Conservation (phyloP, 2,113 vertebrate genomes). For the Heterocephalus glaber region DNA sequence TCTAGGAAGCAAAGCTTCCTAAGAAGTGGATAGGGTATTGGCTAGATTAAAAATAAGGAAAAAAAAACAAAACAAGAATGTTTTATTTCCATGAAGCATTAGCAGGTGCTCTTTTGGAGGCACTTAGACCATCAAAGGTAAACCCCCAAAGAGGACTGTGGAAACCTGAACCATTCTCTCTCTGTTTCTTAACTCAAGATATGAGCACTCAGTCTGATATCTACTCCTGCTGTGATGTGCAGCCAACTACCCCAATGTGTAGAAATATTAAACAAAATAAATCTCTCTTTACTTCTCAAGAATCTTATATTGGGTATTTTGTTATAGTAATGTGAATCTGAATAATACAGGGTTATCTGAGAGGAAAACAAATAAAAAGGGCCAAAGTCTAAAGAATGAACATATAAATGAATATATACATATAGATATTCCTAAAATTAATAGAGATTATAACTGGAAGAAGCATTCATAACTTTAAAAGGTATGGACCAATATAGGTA, state of each 20-base stretch:
- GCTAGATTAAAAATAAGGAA: conserved; percentile 5
- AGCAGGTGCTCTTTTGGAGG: neutral
- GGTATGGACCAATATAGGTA: neutral
- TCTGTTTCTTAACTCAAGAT: neutral
- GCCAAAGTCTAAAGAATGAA: neutral
- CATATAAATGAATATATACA: neutral
- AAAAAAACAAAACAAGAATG: neutral
- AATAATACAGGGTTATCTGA: neutral
- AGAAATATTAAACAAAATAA: neutral
- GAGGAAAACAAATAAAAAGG: neutral
- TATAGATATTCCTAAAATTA: neutral
- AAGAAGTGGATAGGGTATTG: neutral
- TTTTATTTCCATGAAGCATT: neutral
- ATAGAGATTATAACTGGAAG: neutral
- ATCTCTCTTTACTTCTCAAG: neutral
- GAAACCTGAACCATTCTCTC: neutral
- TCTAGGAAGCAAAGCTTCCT: neutral
- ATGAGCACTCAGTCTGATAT: neutral
- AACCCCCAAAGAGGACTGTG: neutral
- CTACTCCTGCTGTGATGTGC: neutral
- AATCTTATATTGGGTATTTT: neutral
- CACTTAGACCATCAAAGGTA: neutral
- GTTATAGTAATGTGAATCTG: neutral
- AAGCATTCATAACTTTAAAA: neutral
- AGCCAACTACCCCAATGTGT: neutral